Conservation (phyloP, 2,888 invertebrate species). For the Chymomyza caudatula region DNA sequence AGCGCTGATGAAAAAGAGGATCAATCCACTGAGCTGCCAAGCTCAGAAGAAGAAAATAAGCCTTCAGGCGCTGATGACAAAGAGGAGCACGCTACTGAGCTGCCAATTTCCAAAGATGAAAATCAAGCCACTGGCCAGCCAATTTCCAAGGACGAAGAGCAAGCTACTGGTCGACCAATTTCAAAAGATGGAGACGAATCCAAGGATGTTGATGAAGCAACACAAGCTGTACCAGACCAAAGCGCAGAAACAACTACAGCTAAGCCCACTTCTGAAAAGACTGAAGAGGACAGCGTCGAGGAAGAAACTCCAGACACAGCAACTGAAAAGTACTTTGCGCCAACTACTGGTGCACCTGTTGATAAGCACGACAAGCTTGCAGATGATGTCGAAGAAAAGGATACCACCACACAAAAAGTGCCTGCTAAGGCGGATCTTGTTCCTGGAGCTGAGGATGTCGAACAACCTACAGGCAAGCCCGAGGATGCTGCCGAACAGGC, state of each 20-base stretch:
- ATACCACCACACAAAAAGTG: constrained; percentile 24
- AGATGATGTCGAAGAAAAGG: constrained; percentile 35
- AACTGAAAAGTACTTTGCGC: constrained; percentile 27
- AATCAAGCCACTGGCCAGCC: constrained; percentile 16
- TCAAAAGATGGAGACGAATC: constrained; percentile 11
- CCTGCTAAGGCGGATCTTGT: constrained; percentile 38
- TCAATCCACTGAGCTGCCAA: neutral
- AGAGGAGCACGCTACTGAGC: constrained; percentile 6
- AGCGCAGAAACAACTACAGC: constrained; percentile 18
- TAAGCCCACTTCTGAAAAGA: constrained; percentile 27
- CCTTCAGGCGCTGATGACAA: constrained; percentile 18
- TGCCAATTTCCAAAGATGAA: neutral
- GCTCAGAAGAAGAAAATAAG: neutral
- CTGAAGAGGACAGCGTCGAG: too few species aligned
- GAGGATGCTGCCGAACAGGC: constrained; percentile 33
- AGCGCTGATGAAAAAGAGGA: constrained; percentile 23
- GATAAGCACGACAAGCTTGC: constrained; percentile 25
- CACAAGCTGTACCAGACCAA: constrained; percentile 20
- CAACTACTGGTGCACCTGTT: constrained; percentile 33
- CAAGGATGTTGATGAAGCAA: constrained; percentile 33
- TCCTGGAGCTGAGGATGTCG: constrained; percentile 23
- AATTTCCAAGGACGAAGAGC: neutral
- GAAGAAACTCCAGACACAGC: constrained; percentile 14
- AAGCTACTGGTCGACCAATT: neutral
- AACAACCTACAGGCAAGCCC: constrained; percentile 28